Percentiles rank a stretch among this genome's conserved stretches.
Evolutionary conservation across 2,888 invertebrate species (phyloP).

Genomic region (Lochmaea capreae): DNA sequence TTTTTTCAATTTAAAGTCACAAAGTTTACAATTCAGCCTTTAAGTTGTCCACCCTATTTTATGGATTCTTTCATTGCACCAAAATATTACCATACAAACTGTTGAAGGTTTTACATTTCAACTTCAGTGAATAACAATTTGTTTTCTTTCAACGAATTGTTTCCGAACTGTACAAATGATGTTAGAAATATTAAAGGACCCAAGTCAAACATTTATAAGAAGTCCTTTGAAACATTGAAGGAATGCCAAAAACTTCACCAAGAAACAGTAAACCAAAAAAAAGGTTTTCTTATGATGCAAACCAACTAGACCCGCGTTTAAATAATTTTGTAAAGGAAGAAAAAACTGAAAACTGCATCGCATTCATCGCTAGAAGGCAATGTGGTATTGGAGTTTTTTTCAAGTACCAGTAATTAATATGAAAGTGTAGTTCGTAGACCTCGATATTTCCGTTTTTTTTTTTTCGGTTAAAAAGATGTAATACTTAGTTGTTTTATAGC

Average conservation of each 20-base stretch:
- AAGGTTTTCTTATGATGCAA: neutral
- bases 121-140: neutral
- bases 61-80: too few species aligned
- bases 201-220: neutral
- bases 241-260: constrained; percentile 2
- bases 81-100: too few species aligned
- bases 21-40: too few species aligned
- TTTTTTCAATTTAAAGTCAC: too few species aligned
- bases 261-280: neutral
- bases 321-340: neutral
- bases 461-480: neutral
- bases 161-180: neutral
- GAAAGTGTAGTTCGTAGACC: neutral
- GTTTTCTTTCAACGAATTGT: neutral
- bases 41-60: too few species aligned
- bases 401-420: neutral
- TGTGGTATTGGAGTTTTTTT: neutral
- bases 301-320: neutral
- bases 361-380: constrained; percentile 2
- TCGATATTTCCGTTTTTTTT: neutral
- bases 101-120: too few species aligned
- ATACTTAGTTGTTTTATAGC: constrained; percentile 4
- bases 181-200: neutral
- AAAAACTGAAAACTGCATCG: neutral
- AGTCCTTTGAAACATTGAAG: neutral